Base-by-base conservation (phyloP, 2,888 invertebrate genomes). In the Thyatira batis region DNA sequence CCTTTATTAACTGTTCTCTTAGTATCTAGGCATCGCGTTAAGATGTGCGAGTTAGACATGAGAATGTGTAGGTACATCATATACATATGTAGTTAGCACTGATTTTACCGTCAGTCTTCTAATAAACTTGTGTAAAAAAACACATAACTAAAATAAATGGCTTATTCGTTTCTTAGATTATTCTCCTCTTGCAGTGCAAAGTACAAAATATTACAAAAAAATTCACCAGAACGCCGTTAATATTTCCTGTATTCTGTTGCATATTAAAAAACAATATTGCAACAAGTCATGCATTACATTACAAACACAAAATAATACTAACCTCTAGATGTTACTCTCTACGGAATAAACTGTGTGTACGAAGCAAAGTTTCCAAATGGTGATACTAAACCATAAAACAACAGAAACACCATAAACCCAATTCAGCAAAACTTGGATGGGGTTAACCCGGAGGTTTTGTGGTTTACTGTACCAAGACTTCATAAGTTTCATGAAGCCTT, bases 391-490 rank as follows among this genome's bases (percentile, higher is more conserved):
- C 17, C 17, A 39, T 39, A 39, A 39, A 17, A 6, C 5, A 17
- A 3, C 13, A 17, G 17, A 5, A 8, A 39, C n/a, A 17, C 39
- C 13, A 39, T 39, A 39, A 39, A 39, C 27, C 48, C 27, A 48
- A 20, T 9, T 20, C 17, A 9, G n/a, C 20, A 48, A 28, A 27
- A 27, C 2, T 46, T 27, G 4, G 28, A 70, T 69, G 71, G 74
- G 71, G 71, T 60, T 73, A 66, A 72, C 78, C 75, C 74, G 71
- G 66, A 73, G 67, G 67, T 49, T 61, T 74, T 72, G 80, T 73
- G 82, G 81, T 77, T 78, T 73, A 52, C 64, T 54, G 54, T 66
- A 82, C 82, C 68, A 82, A 75, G 80, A 57, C 55, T 50, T 21
- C 73, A 80, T 71, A 63, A 64, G 50, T 33, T 51, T 50, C 50